Conservation (phyloP, 2,113 vertebrate species). For the Loxodonta africana region DNA sequence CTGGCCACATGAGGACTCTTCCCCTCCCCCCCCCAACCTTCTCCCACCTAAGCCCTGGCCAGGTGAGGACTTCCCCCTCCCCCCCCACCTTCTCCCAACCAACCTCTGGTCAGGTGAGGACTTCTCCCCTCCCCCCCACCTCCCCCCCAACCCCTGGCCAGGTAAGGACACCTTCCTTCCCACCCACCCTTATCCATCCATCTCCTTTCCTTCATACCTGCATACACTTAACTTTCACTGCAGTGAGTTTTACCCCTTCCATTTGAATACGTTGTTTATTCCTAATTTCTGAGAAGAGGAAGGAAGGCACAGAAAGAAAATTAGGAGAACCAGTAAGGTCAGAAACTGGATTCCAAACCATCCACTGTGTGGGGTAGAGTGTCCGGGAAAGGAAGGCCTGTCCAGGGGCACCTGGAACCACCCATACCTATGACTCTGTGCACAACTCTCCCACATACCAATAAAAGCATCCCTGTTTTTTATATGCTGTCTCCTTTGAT, state of each 20-base stretch:
- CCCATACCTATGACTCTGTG: rapidly evolving
- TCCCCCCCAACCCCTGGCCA: not conserved
- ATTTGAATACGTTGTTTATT: no score
- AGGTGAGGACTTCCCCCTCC: not conserved
- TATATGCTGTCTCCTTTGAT: not conserved
- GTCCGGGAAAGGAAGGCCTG: not conserved
- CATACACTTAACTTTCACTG: not conserved
- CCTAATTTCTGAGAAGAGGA: not conserved
- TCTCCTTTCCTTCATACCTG: not conserved
- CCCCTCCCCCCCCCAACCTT: no score
- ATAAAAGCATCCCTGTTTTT: not conserved
- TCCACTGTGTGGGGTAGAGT: not conserved
- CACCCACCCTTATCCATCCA: no score
- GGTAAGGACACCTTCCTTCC: not conserved
- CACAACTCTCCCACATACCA: not conserved
- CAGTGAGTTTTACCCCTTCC: no score
- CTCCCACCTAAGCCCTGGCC: not conserved
- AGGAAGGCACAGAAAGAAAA: not conserved
- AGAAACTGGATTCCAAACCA: not conserved
- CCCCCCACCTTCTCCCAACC: not conserved
- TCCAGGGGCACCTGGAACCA: not conserved
- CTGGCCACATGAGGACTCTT: not conserved
- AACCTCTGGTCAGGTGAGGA: not conserved
- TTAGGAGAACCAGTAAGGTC: not conserved
- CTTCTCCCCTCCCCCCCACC: no score